Conservation (phyloP, 2,888 invertebrate genomes). For the Polia nebulosa region DNA sequence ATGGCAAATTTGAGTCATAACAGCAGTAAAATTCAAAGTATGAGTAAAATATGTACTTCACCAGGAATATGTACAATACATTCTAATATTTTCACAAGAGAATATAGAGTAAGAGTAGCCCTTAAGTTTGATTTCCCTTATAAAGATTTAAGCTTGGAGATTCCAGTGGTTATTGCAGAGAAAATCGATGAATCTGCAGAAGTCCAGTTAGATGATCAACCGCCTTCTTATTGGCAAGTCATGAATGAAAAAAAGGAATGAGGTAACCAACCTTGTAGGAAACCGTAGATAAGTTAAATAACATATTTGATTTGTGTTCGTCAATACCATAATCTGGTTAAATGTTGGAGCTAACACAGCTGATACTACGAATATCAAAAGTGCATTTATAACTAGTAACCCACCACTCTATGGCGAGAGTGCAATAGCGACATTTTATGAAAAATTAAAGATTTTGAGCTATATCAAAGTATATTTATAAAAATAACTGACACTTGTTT, state of each 20-base stretch:
- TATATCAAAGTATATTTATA: too few relatives aligned
- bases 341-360: too few relatives aligned
- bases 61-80: conserved; percentile 24
- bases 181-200: background rate
- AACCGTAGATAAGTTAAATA: background rate
- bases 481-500: too few relatives aligned
- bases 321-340: too few relatives aligned
- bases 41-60: conserved; percentile 1
- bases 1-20: background rate
- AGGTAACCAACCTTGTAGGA: too few relatives aligned
- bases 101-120: conserved; percentile 32
- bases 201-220: conserved; percentile 11
- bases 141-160: conserved; percentile 16
- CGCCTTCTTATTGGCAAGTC: conserved; percentile 33
- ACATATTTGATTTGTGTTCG: too few relatives aligned
- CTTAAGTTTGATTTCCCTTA: conserved; percentile 28
- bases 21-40: background rate
- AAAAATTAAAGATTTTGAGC: too few relatives aligned
- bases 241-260: conserved; percentile 28
- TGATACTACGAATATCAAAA: too few relatives aligned
- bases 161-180: conserved; percentile 41
- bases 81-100: conserved; percentile 39
- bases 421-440: too few relatives aligned
- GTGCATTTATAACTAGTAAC: too few relatives aligned
- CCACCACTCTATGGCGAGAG: too few relatives aligned